Base-by-base conservation (phyloP, 2,113 vertebrate species). In the Pollachius pollachius region DNA sequence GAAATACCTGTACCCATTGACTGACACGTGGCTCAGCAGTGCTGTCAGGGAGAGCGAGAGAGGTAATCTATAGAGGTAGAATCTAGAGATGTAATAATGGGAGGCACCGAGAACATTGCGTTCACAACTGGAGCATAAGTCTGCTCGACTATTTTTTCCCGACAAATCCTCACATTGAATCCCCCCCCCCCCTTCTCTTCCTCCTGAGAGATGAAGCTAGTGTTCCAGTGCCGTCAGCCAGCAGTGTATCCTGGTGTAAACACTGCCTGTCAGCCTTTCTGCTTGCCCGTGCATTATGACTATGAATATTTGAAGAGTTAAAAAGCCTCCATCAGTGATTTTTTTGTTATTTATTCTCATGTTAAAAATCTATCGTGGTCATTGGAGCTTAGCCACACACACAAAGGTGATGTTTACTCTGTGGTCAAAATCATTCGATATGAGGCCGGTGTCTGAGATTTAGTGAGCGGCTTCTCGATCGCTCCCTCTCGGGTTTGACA, bases 151-250 rank as follows among this genome's bases (percentile, higher is more conserved):
- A 82, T 80, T 80, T 86, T 83, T 85, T 79, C 80, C 80, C 69
- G 4, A 41, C 79, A 85, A 88, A 88, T 84, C 86, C 81, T 80
- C 80, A 71, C 77, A 75, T 82, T 81, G 73, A 83, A 86, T 88
- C 76, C 41, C 41, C 41, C 41, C 4, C 11, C 37, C 37, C 4
- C 41, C 41, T 48, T 71, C 73, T 81, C 65, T 79, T 23, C 19
- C 68, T 75, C 79, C 75, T 17, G 3, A 30, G 16, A 69, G 83
- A 73, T 48, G 63, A 74, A 73, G 76, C 72, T 13, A 78, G 75
- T 70, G 73, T 81, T 79, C 58, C 69, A 63, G 61, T 72, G 6
- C 41, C 41, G 8, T 48, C 41, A 48, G 77, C 72, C 74, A 82
- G 74, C 70, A 72, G 71, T 71, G 67, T 79, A 80, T 88, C 80